phyloP scores from a whole-genome alignment of 2,797 vertebrate genomes.

The Pogonophryne albipinna region DNA sequence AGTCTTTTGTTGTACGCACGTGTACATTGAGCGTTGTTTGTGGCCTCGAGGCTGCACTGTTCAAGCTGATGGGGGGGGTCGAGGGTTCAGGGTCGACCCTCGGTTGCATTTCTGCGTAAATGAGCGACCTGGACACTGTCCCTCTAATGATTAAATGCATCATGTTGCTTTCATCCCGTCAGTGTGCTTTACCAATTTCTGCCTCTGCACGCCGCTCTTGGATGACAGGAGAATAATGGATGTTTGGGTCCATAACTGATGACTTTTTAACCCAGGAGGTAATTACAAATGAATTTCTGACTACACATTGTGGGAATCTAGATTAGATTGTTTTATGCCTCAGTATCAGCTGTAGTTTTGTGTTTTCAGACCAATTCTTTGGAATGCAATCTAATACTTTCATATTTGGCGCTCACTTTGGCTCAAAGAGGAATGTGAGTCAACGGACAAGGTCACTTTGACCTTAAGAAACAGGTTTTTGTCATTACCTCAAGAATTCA shows the following conservation, averaged over 20 bases:
- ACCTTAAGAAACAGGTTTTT: too few relatives aligned
- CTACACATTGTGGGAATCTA: conserved; percentile 31
- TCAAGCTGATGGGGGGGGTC: conserved; percentile 29
- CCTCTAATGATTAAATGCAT: conserved; percentile 33
- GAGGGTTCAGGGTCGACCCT: conserved; percentile 51
- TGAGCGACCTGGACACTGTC: conserved; percentile 7
- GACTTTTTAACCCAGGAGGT: conserved; percentile 14
- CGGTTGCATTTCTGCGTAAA: conserved; percentile 25
- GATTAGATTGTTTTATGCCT: conserved; percentile 24
- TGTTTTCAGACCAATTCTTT: too few relatives aligned
- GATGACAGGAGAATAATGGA: conserved; percentile 15
- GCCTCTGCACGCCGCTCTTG: conserved; percentile 13
- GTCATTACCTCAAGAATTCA: too few relatives aligned
- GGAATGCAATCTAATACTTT: too few relatives aligned
- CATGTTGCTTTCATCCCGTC: conserved; percentile 5
- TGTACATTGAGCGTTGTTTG: conserved; percentile 52
- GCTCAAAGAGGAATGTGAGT: too few relatives aligned
- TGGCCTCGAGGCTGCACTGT: conserved; percentile 38
- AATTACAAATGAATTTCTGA: conserved; percentile 17
- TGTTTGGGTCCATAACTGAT: conserved; percentile 15
- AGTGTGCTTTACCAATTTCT: neutral
- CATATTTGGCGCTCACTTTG: too few relatives aligned
- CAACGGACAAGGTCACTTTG: too few relatives aligned
- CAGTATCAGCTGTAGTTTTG: too few relatives aligned
- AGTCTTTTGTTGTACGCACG: conserved; percentile 59